Evolutionary conservation across 1,140 invertebrate genomes (phyloP), one percentile per base, ranked within the genome.

Genomic region (Papilio machaon): DNA sequence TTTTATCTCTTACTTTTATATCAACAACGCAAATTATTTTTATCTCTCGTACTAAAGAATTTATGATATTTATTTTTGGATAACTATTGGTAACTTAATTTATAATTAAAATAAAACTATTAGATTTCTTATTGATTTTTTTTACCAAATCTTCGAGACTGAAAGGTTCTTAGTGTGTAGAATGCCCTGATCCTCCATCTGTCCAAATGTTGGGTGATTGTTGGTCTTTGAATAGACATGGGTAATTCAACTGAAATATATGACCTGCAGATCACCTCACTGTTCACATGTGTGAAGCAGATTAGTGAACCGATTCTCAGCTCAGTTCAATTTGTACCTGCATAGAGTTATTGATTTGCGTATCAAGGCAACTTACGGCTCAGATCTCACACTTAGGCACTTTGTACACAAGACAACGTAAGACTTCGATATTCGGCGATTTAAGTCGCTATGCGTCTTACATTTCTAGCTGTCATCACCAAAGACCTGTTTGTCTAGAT

Each of bases 111-210:
- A 6, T 6, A 79, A 47, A 79, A 79, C 52, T 77, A 78, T 35
- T 78, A 58, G 49, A 78, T 78, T 78, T 78, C 52, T 78, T 78
- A 78, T 78, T 78, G 13, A 38, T 78, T 76, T 76, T 76, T 54
- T 76, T 76, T 76, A 78, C 54, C 60, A 78, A 79, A 79, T 79
- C 77, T 79, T 79, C 60, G 77, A 79, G 77, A 79, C 77, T 79
- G 77, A 79, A 47, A 23, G 77, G 67, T 79, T 79, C 77, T 49
- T 52, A 79, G 35, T 46, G 38, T 77, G 1, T 60, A 79, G n/a
- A n/a, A 58, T 58, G 73, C 49, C 46, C 46, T 43, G 52, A 11
- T 54, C 43, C 54, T 64, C 46, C 77, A 79, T 79, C 58, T 79
- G 77, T 79, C 77, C 77, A 79, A 79, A 46, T 52, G 10, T 75